Base-by-base conservation (phyloP, 2,888 invertebrate genomes). In the Ectropis crepuscularia region DNA sequence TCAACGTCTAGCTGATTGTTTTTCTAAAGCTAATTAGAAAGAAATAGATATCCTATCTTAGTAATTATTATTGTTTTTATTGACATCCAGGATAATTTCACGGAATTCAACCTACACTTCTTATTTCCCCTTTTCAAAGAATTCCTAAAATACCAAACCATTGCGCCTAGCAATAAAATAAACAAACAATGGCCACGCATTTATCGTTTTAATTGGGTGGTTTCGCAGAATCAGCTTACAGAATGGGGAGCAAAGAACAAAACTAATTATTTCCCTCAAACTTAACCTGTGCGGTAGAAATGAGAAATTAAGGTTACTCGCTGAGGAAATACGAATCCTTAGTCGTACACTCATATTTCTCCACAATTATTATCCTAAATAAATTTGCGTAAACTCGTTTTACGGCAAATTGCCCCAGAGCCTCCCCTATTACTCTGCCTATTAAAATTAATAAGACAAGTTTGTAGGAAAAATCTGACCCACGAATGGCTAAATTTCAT, bases 381-480 rank as follows among this genome's bases (percentile, higher is more conserved):
- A 80, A 81, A 74, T 82, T 81, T 75, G 69, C 71, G 69, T 79
- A 77, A 81, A 81, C 79, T 80, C 79, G 79, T 81, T 81, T 81
- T 70, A 74, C 76, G 79, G 73, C 61, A 77, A 79, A 80, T 80
- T 81, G 74, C 78, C 74, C 66, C 61, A 68, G 72, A 68, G 71
- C 71, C 73, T 71, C 70, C 68, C 72, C 69, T n/a, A n/a, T n/a
- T n/a, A 72, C 73, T 74, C 68, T 70, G 73, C 72, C 75, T 70
- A 80, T 82, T 82, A 80, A 79, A 72, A 79, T 81, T 79, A 80
- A 82, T 80, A 80, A 76, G 74, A 74, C 77, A 78, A 80, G 73
- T 80, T 76, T 72, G 65, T 51, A 67, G 64, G 69, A 73, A 78
- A 77, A 74, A 68, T 68, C 53, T 65, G 69, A 64, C 70, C 68